Conservation (phyloP, 2,113 vertebrate species). For the Dascyllus trimaculatus region DNA sequence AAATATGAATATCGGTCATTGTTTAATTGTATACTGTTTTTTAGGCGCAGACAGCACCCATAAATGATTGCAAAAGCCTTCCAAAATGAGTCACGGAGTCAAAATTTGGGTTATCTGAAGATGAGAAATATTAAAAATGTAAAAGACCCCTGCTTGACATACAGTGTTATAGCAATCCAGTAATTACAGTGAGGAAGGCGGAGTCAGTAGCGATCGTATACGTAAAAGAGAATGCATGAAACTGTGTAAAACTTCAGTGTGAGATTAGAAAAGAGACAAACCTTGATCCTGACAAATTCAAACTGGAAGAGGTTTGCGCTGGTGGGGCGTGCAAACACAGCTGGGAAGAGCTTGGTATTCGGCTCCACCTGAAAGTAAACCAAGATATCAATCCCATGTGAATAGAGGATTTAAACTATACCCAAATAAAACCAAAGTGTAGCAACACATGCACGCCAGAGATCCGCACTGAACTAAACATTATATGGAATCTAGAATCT, state of each 20-base stretch:
- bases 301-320: slow-evolving; percentile 95
- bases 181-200: background rate
- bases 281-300: slow-evolving; percentile 96
- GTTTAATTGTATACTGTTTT: background rate
- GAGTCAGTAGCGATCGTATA: no score
- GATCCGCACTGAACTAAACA: background rate
- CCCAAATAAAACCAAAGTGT: no score
- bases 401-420: background rate
- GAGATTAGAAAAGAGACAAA: slow-evolving; percentile 73
- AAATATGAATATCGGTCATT: background rate
- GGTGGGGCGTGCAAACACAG: slow-evolving; percentile 92
- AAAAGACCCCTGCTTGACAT: background rate
- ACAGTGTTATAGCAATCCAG: background rate
- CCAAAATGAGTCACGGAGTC: background rate
- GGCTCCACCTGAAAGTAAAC: slow-evolving; percentile 90
- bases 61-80: background rate
- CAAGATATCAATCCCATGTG: background rate
- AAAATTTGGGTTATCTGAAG: background rate
- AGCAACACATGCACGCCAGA: no score
- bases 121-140: background rate
- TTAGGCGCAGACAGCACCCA: background rate
- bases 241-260: background rate
- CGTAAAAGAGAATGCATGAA: background rate
- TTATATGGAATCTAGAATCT: background rate
- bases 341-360: slow-evolving; percentile 95